Percentiles rank a stretch among this genome's conserved stretches.
Conservation (phyloP, 2,113 vertebrate genomes). For the Heterotis niloticus region DNA sequence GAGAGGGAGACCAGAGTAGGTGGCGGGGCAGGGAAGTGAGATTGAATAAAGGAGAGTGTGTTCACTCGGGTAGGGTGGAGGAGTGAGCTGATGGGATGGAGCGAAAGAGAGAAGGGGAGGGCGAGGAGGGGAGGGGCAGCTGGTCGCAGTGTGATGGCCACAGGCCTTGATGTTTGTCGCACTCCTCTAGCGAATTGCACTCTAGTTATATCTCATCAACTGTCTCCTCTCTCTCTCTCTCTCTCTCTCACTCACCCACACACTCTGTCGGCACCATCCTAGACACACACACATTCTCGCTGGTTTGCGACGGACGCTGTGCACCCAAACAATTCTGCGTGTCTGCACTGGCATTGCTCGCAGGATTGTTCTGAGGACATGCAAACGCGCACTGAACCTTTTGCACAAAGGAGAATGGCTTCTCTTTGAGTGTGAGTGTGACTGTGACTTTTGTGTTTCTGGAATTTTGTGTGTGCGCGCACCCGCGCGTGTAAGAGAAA, state of each 20-base stretch:
- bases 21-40: background rate
- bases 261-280: constrained; percentile 50
- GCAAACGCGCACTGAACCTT: background rate
- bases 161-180: constrained; percentile 48
- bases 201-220: constrained; percentile 68
- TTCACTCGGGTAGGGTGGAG: background rate
- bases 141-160: constrained; percentile 32
- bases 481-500: background rate
- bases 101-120: constrained; percentile 17
- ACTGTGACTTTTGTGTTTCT: too few relatives aligned
- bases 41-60: constrained; percentile 16
- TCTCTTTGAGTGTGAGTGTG: too few relatives aligned
- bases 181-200: constrained; percentile 39
- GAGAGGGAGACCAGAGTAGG: background rate
- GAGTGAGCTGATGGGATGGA: constrained; percentile 13
- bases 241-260: too few relatives aligned
- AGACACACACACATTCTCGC: constrained; percentile 35
- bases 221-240: too few relatives aligned
- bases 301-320: background rate
- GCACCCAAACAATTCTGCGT: background rate
- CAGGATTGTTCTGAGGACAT: too few relatives aligned
- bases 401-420: background rate
- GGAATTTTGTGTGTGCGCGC: too few relatives aligned
- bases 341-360: background rate
- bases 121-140: background rate